Evolutionary conservation across 2,888 invertebrate genomes (phyloP), one percentile per base, ranked within the genome.

Genomic region (Drepana falcataria): DNA sequence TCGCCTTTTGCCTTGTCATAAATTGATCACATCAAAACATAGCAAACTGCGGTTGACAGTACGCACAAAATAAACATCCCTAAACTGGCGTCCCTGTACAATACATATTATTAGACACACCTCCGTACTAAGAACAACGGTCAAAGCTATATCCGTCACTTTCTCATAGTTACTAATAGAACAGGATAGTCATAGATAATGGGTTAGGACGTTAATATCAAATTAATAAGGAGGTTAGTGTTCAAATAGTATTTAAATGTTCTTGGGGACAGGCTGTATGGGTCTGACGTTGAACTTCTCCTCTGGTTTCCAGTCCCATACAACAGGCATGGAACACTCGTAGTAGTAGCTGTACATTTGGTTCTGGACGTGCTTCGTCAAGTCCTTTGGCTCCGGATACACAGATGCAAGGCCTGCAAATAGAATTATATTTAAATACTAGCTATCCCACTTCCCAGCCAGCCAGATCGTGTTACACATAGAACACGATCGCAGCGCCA

Each of bases 311-410:
- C 95, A 95, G 6, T 82, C 79, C 94, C 94, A 95, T 4, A 92
- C 92, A 4, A 91, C 89, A 0, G 96, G 96, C 91, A 96, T 92
- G 54, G 96, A 93, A 63, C 93, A 92, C 79, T 95, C 95, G 79
- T 97, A 97, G 76, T 95, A 93, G 71, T 93, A 94, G 78, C 94
- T 94, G 85, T 96, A 97, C 87, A 95, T 93, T 78, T 95, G 95
- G 55, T 93, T 93, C 69, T 93, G 90, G 44, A 97, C 92, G 83
- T 95, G 95, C 61, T 93, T 88, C 54, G 92, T 85, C 73, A 96
- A 93, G 73, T 97, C 94, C 65, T 93, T 93, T 48, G 97, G 97
- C 81, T 96, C 95, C 0, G 97, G 97, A 80, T 97, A 97, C 2
- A 95, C 94, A 2, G 96, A 96, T 2, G 97, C 97, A 64, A 95